phyloP scores from a whole-genome alignment of 2,888 invertebrate genomes.

The Microctonus aethiopoides region DNA sequence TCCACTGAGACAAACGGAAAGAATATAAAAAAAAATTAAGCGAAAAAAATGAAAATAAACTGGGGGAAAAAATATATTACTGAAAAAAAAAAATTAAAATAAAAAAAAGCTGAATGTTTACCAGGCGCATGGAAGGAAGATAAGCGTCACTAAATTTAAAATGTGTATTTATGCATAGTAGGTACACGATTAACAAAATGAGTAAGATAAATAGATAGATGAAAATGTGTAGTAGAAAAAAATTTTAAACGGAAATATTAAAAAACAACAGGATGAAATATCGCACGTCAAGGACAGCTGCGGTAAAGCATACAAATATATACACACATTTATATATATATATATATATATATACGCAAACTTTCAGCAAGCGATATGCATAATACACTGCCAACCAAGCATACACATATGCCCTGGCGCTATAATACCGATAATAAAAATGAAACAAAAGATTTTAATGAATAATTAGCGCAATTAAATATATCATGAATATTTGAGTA shows the following conservation, averaged over 20 bases:
- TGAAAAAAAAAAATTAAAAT: no score
- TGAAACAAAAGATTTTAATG: conserved; percentile 21
- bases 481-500: conserved; percentile 39
- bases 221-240: background rate
- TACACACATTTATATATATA: background rate
- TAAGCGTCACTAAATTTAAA: no score
- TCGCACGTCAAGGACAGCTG: no score
- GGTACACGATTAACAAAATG: background rate
- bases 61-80: no score
- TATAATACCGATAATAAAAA: background rate
- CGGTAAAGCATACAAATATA: no score
- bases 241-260: no score
- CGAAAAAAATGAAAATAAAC: background rate
- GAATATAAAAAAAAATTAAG: no score
- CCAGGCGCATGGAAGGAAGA: no score
- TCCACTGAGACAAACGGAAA: background rate
- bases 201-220: background rate
- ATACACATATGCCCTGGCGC: background rate
- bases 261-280: no score
- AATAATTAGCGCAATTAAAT: conserved; percentile 44
- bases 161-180: no score
- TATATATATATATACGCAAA: no score
- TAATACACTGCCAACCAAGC: background rate
- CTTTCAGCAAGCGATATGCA: background rate
- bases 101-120: no score